Percentiles rank a stretch among this genome's conserved stretches.
Evolutionary conservation across 2,888 invertebrate species (phyloP).

Genomic region (Diarsia brunnea): DNA sequence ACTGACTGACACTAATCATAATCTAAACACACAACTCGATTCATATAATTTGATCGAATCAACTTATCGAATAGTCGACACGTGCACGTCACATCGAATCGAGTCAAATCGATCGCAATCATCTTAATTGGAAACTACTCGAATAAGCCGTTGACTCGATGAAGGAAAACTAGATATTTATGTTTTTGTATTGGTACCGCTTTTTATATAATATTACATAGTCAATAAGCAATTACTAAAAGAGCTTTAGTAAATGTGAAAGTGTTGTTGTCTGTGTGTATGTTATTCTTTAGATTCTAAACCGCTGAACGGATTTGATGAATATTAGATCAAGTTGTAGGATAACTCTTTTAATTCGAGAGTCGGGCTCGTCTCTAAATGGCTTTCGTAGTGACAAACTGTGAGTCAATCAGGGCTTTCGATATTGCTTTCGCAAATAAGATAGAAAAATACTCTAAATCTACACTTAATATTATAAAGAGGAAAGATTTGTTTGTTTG

Average conservation of each 20-base stretch:
- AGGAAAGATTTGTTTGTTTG: too few relatives aligned
- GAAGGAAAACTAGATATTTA: slow-evolving; percentile 40
- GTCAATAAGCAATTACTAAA: background rate
- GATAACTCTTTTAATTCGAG: too few relatives aligned
- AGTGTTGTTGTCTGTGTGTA: background rate
- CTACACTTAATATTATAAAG: too few relatives aligned
- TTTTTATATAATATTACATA: background rate
- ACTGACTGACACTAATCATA: slow-evolving; percentile 57
- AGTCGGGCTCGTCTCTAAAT: too few relatives aligned
- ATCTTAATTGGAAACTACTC: slow-evolving; percentile 49
- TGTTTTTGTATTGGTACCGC: background rate
- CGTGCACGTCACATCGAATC: slow-evolving; percentile 35
- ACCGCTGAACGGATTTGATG: too few relatives aligned
- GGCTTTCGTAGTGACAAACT: too few relatives aligned
- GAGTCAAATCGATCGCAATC: slow-evolving; percentile 50
- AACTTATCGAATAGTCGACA: slow-evolving; percentile 42
- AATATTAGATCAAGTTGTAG: too few relatives aligned
- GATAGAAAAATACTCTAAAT: too few relatives aligned
- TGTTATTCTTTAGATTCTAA: background rate
- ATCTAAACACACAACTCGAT: slow-evolving; percentile 38
- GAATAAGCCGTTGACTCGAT: slow-evolving; percentile 30
- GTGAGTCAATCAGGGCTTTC: too few relatives aligned
- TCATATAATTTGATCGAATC: slow-evolving; percentile 38
- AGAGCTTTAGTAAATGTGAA: background rate
- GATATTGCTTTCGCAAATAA: too few relatives aligned